phyloP scores from a whole-genome alignment of 2,113 vertebrate genomes.

The Calidris pygmaea region DNA sequence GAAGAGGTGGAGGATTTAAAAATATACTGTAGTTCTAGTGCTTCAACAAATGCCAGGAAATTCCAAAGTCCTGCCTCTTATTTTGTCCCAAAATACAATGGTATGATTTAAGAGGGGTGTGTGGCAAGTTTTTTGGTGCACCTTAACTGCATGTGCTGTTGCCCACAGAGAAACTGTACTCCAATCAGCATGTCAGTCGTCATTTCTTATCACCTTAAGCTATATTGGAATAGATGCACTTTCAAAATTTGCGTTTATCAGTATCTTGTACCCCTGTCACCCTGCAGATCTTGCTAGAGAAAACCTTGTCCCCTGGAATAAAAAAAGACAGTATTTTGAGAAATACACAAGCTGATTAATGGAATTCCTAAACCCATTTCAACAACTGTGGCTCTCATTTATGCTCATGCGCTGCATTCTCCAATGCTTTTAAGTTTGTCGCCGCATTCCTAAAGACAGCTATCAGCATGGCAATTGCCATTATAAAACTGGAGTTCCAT shows the following conservation, averaged over 20 bases:
- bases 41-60: conserved; percentile 40
- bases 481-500: background rate
- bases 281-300: background rate
- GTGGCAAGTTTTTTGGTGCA: background rate
- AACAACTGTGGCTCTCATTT: background rate
- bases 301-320: background rate
- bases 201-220: background rate
- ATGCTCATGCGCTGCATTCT: background rate
- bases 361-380: background rate
- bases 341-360: background rate
- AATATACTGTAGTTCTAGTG: background rate
- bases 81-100: conserved; percentile 28
- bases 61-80: background rate
- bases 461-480: conserved; percentile 9
- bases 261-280: background rate
- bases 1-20: background rate
- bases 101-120: background rate
- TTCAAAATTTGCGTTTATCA: background rate
- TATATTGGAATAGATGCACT: background rate
- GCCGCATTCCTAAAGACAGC: conserved; percentile 13
- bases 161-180: background rate
- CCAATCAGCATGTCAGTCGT: fast-evolving
- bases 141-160: background rate
- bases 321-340: background rate
- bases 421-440: background rate